Evolutionary conservation across 2,113 vertebrate species (phyloP), one percentile per base, ranked within the genome.

Genomic region (Grus americana): DNA sequence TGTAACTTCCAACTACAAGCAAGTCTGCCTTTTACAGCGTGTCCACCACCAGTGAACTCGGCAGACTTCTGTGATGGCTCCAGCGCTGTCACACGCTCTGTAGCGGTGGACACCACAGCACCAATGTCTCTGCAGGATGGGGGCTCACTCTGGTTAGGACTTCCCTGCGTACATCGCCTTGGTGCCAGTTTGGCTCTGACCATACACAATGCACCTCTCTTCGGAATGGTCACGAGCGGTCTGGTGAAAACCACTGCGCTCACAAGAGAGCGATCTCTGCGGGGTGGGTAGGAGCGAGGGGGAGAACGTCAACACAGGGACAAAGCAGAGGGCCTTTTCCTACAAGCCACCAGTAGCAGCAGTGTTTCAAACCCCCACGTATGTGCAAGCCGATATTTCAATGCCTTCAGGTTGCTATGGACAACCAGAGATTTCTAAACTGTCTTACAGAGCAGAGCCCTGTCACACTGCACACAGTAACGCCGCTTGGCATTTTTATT

Each of bases 361-460:
- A 82, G 57, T 3, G 0, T 76, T 93, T 82, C 49, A 93, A 82
- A 88, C 71, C 85, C 78, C 50, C 74, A 32, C 4, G 0, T 68
- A 34, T 8, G 26, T 83, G 85, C 79, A 73, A 59, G 49, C 79
- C 0, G 8, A 6, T 92, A 79, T 80, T 95, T 93, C 79, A 80
- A 1, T 79, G 88, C 85, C 85, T 92, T 79, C 67, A 50, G 72
- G 95, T 97, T 97, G 95, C 96, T 80, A 96, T 5, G 90, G 96
- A 90, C 95, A 96, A 96, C 95, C 38, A 67, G 16, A 66, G 59
- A 73, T 62, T 93, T 76, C 86, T 30, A 38, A 90, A 76, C 79
- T 67, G 54, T 27, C 50, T 86, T 54, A 7, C 12, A 9, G 44
- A 91, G 87, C 87, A 65, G 74, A 90, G 81, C 54, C 49, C 52